These are phyloP conservation scores for Cheiracanthium punctorium DNA, from an alignment of 2,888 invertebrate genomes.

Conservation along the genomic window DNA sequence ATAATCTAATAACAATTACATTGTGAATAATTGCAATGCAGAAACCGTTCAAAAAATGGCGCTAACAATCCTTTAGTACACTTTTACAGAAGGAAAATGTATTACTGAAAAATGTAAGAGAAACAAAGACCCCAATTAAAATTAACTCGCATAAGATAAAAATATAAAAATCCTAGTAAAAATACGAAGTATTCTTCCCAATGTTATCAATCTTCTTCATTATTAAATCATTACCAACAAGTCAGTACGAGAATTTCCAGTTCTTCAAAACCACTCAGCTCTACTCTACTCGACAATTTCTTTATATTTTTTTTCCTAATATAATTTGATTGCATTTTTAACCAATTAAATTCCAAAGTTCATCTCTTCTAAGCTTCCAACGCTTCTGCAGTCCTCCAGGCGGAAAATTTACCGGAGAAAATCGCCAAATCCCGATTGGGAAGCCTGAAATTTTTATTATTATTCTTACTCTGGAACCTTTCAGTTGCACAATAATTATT, in stretches of 20 bases:
- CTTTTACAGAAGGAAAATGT: too few relatives aligned
- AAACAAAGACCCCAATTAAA: too few relatives aligned
- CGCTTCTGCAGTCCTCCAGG: not conserved
- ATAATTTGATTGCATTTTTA: not conserved
- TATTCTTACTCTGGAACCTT: not conserved
- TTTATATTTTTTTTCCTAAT: not conserved
- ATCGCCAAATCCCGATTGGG: not conserved
- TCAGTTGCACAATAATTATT: slow-evolving; percentile 10
- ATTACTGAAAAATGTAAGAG: too few relatives aligned
- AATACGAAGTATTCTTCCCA: too few relatives aligned
- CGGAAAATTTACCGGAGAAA: not conserved
- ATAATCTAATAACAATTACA: too few relatives aligned
- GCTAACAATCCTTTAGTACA: too few relatives aligned
- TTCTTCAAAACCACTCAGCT: not conserved
- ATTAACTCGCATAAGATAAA: too few relatives aligned
- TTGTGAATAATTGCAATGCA: too few relatives aligned
- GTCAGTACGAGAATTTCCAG: not conserved
- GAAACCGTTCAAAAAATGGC: too few relatives aligned
- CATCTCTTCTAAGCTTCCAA: not conserved
- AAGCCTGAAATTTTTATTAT: not conserved
- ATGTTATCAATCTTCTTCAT: not conserved
- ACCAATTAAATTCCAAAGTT: not conserved
- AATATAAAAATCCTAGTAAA: too few relatives aligned
- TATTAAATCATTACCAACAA: slow-evolving; percentile 1
- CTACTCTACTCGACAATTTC: too few relatives aligned